Percentiles rank a stretch among this genome's conserved stretches.
Conservation (phyloP, 2,797 vertebrate genomes). For the Iguana delicatissima region DNA sequence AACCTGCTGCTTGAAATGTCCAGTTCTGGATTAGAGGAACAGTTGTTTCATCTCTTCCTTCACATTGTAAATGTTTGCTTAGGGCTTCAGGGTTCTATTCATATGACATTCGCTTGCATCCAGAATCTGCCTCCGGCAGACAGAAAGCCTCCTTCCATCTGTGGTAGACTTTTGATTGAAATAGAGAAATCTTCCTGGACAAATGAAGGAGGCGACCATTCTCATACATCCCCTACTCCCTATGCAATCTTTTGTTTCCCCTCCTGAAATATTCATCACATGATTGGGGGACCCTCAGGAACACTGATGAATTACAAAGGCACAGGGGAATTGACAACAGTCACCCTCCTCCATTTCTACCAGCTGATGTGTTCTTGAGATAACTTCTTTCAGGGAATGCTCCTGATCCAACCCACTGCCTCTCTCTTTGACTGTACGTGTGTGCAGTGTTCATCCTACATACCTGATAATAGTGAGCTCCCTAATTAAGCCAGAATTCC, state of each 20-base stretch:
- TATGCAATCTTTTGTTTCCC: neutral
- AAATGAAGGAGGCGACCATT: neutral
- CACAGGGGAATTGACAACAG: too few relatives aligned
- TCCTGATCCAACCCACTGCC: neutral
- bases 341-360: neutral
- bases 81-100: neutral
- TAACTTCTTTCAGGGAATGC: neutral
- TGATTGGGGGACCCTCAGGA: neutral
- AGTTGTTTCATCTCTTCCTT: conserved; percentile 22
- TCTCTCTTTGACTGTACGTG: neutral
- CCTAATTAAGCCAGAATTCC: neutral
- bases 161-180: neutral
- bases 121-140: neutral
- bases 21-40: conserved; percentile 1
- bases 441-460: neutral
- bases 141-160: neutral
- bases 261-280: neutral
- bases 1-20: conserved; percentile 12
- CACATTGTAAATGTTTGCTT: conserved; percentile 20
- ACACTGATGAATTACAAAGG: neutral
- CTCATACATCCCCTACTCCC: neutral
- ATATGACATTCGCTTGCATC: neutral
- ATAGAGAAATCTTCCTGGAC: neutral
- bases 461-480: neutral
- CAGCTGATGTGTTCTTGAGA: neutral